Conservation (phyloP, 2,113 vertebrate genomes). For the Nesoenas mayeri region DNA sequence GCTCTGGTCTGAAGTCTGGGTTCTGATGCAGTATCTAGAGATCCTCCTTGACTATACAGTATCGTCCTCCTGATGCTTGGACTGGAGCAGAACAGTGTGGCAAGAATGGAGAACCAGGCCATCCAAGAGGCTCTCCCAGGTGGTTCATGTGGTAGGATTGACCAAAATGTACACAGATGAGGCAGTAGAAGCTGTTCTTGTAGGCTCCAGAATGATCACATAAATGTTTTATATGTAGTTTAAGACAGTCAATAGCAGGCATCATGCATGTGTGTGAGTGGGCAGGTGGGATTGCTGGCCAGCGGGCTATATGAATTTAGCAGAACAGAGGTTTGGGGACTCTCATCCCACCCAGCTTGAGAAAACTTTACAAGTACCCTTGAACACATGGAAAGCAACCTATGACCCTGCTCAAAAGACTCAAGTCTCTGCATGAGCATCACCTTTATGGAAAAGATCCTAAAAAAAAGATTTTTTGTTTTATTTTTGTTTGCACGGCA, state of each 20-base stretch:
- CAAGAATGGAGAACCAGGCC: neutral
- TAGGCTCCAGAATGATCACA: neutral
- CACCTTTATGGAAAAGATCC: neutral
- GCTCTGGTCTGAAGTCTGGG: neutral
- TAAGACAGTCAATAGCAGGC: neutral
- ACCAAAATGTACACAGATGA: neutral
- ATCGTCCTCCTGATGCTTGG: neutral
- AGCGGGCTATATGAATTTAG: neutral
- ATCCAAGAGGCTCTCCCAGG: neutral
- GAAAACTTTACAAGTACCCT: neutral
- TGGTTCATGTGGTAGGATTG: neutral
- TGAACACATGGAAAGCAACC: rapidly evolving
- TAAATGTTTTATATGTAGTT: neutral
- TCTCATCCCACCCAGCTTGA: neutral
- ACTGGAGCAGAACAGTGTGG: neutral
- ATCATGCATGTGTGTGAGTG: neutral
- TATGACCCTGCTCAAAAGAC: neutral
- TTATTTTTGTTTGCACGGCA: neutral
- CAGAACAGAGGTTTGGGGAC: neutral
- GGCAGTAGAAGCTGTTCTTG: neutral
- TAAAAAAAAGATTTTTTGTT: neutral
- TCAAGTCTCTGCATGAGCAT: neutral
- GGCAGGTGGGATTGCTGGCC: rapidly evolving
- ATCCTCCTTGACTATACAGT: neutral
- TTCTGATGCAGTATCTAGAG: neutral